These are phyloP conservation scores for Scaptodrosophila latifasciaeformis DNA, from an alignment of 2,888 invertebrate genomes.

Conservation along the genomic window DNA sequence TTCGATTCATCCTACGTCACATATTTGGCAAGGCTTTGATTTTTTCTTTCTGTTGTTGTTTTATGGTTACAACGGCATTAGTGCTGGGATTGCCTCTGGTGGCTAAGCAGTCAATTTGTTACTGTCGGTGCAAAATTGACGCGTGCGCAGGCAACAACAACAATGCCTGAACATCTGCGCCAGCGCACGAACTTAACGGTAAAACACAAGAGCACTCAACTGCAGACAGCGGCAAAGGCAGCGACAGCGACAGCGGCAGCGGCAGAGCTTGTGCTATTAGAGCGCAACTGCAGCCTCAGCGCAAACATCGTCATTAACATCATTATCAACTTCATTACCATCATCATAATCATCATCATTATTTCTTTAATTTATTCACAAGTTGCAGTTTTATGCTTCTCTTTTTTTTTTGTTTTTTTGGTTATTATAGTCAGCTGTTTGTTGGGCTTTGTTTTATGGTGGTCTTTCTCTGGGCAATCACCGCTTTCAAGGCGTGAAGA, in stretches of 20 bases:
- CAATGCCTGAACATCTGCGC: conserved; percentile 27
- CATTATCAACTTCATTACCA: conserved; percentile 17
- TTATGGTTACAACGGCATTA: conserved; percentile 34
- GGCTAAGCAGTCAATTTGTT: conserved; percentile 55
- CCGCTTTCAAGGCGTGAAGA: conserved; percentile 54
- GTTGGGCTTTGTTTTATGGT: neutral
- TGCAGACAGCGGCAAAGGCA: no score
- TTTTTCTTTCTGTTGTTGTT: conserved; percentile 9
- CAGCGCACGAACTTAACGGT: conserved; percentile 26
- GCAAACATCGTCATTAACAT: conserved; percentile 16
- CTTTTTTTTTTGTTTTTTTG: no score
- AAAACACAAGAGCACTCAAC: conserved; percentile 32
- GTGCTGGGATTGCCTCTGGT: conserved; percentile 24
- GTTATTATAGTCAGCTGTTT: neutral
- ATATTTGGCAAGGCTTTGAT: conserved; percentile 22
- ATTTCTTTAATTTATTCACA: no score
- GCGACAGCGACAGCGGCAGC: no score
- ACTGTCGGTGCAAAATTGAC: conserved; percentile 49
- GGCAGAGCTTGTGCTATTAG: conserved; percentile 11
- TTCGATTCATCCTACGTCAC: conserved; percentile 18
- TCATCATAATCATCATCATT: no score
- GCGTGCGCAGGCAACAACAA: conserved; percentile 45
- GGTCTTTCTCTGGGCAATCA: conserved; percentile 38
- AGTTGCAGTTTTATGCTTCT: no score
- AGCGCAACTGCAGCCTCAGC: conserved; percentile 36